Percentiles rank a stretch among this genome's conserved stretches.
phyloP scores from a whole-genome alignment of 2,113 vertebrate species.

The Pseudolaguvia tuberculata region DNA sequence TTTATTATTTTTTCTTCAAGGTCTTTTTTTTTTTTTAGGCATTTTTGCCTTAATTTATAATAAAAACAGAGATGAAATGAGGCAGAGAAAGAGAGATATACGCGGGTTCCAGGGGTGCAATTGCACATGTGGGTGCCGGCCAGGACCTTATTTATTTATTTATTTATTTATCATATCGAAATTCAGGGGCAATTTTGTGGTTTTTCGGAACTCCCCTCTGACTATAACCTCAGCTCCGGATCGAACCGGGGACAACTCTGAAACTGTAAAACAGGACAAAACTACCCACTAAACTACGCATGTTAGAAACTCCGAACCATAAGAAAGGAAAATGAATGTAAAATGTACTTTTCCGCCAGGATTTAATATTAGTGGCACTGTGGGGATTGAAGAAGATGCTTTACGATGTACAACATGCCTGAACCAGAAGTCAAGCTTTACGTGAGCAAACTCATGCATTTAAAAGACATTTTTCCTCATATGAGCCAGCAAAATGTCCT shows the following conservation, averaged over 20 bases:
- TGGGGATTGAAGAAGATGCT: not conserved
- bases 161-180: no score
- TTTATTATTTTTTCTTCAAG: not conserved
- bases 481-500: slow-evolving; percentile 21
- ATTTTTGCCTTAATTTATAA: no score
- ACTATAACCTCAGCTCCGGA: not conserved
- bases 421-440: not conserved
- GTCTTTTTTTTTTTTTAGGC: no score
- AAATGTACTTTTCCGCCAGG: not conserved
- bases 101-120: no score
- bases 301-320: not conserved
- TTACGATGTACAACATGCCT: not conserved
- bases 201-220: no score
- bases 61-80: no score
- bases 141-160: no score
- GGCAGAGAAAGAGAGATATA: no score
- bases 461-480: slow-evolving; percentile 17
- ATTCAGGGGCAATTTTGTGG: not conserved
- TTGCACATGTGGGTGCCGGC: no score
- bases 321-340: not conserved
- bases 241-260: not conserved
- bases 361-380: not conserved
- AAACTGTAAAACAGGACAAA: not conserved
- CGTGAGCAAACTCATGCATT: not conserved
- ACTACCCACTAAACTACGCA: not conserved